Conservation (phyloP, 2,797 vertebrate species). For the Phataginus tricuspis region DNA sequence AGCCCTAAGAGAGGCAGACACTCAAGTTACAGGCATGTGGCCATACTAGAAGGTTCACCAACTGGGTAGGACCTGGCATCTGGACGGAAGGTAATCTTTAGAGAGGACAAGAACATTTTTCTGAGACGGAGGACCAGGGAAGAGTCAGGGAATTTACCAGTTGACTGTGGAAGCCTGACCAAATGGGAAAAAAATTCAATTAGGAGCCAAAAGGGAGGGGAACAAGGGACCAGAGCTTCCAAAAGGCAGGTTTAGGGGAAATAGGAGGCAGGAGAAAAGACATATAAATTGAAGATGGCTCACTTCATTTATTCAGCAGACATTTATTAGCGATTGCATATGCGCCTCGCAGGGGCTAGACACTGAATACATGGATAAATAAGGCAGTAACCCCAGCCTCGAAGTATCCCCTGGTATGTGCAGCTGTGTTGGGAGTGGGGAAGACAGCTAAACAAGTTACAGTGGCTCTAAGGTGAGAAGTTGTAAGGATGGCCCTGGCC, state of each 20-base stretch:
- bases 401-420: neutral
- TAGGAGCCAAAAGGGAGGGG: neutral
- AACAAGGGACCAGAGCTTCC: neutral
- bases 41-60: rapidly evolving
- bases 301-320: neutral
- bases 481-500: neutral
- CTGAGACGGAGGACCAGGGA: neutral
- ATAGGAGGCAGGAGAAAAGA: neutral
- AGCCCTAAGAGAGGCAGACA: neutral
- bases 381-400: neutral
- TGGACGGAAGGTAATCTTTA: neutral
- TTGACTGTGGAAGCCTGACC: neutral
- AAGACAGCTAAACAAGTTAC: neutral
- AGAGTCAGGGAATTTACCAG: neutral
- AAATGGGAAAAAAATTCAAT: neutral
- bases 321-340: neutral
- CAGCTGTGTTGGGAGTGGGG: neutral
- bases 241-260: neutral
- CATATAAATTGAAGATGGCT: neutral
- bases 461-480: neutral
- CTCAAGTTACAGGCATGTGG: neutral
- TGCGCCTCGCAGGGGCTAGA: neutral
- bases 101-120: neutral
- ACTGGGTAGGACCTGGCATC: neutral
- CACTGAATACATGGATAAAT: neutral